Evolutionary conservation across 2,113 vertebrate species (phyloP).

Genomic region (Ciconia maguari): DNA sequence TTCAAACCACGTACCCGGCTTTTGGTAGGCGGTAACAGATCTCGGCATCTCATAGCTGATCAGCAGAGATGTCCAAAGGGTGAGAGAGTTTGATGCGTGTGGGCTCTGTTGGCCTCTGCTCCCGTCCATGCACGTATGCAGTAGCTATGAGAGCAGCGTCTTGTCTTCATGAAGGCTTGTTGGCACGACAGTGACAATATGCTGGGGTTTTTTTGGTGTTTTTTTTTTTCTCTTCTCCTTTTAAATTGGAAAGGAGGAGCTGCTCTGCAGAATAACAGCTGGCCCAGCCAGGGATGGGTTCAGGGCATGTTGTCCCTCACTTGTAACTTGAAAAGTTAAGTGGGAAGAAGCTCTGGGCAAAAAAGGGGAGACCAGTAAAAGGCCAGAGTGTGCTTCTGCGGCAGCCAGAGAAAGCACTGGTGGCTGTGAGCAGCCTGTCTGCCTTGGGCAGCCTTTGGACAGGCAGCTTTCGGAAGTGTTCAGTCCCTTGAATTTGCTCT

Average conservation of each 20-base stretch:
- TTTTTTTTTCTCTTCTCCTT: not conserved
- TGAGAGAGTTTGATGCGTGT: not conserved
- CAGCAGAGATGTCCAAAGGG: not conserved
- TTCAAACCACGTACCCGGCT: not conserved
- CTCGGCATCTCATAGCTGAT: not conserved
- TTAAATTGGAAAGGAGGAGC: not conserved
- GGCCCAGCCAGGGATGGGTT: not conserved
- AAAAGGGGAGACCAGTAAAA: not conserved
- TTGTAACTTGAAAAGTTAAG: not conserved
- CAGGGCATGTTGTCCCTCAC: not conserved
- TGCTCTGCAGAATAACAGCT: not conserved
- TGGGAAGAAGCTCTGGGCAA: not conserved
- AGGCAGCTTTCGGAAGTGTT: fast-evolving
- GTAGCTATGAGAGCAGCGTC: not conserved
- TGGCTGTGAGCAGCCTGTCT: not conserved
- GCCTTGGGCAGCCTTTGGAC: not conserved
- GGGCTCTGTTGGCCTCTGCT: not conserved
- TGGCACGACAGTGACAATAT: not conserved
- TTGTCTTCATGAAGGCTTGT: not conserved
- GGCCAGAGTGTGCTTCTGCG: not conserved
- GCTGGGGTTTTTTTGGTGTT: not conserved
- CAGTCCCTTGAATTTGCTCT: not conserved
- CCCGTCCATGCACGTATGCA: fast-evolving
- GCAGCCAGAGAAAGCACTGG: not conserved
- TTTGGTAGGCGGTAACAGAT: not conserved